Conservation (phyloP, 2,888 invertebrate genomes). For the Morpho achilles region DNA sequence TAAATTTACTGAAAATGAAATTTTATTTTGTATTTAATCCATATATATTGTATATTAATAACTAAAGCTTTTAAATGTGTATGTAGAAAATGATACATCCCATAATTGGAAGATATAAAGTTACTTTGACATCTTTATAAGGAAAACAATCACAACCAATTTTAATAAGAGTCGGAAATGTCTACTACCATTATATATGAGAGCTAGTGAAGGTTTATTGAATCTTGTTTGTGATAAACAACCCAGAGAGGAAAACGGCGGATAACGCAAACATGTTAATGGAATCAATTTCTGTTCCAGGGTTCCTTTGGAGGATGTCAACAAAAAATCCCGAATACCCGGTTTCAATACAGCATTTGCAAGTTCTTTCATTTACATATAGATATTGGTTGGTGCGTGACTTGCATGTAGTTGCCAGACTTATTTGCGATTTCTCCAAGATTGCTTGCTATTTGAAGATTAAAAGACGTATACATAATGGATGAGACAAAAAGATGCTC, state of each 20-base stretch:
- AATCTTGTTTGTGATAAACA: conserved; percentile 35
- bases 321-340: conserved; percentile 32
- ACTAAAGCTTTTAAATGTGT: no score
- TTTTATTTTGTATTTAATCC: no score
- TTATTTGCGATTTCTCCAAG: conserved; percentile 38
- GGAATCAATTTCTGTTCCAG: conserved; percentile 58
- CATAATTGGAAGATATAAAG: background rate
- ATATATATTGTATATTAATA: no score
- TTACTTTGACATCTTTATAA: background rate
- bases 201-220: conserved; percentile 31
- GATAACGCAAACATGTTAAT: conserved; percentile 41
- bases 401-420: conserved; percentile 52
- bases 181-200: conserved; percentile 30
- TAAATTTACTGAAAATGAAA: no score
- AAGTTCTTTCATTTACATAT: conserved; percentile 63
- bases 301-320: conserved; percentile 27
- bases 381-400: conserved; percentile 64
- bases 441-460: conserved; percentile 40
- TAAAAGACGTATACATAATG: conserved; percentile 44
- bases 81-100: no score
- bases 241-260: conserved; percentile 33
- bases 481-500: conserved; percentile 59
- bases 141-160: conserved; percentile 4
- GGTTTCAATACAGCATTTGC: conserved; percentile 48
- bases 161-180: conserved; percentile 14